Conservation (phyloP, 2,888 invertebrate species). For the Hirtodrosophila histrioides region DNA sequence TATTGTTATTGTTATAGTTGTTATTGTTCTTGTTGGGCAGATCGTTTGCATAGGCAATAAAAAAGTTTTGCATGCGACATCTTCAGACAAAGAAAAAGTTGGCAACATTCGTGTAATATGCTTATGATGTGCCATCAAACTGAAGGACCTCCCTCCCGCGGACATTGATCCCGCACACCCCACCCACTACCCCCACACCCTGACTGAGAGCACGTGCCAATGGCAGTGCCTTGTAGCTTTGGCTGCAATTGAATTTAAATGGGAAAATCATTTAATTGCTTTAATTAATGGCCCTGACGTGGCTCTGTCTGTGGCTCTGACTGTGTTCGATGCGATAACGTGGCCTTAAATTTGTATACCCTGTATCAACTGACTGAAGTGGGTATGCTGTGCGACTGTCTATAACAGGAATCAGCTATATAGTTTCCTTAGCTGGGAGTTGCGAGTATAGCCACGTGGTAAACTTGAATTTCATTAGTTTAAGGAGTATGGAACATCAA, state of each 20-base stretch:
- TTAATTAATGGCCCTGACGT: constrained; percentile 67
- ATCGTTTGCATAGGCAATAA: constrained; percentile 69
- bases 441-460: too few relatives aligned
- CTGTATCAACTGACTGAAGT: background rate
- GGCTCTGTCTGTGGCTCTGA: constrained; percentile 9
- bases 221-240: constrained; percentile 10
- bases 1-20: background rate
- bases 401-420: too few relatives aligned
- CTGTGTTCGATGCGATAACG: constrained; percentile 11
- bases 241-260: constrained; percentile 71
- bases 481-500: too few relatives aligned
- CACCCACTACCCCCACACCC: background rate
- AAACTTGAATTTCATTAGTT: too few relatives aligned
- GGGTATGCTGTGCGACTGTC: too few relatives aligned
- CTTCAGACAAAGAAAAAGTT: constrained; percentile 49
- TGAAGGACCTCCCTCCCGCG: background rate
- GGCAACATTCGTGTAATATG: constrained; percentile 30
- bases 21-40: constrained; percentile 21
- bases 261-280: constrained; percentile 66
- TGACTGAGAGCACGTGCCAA: constrained; percentile 33
- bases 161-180: background rate
- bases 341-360: background rate
- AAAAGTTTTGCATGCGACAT: constrained; percentile 48
- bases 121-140: constrained; percentile 53
- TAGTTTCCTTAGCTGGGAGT: too few relatives aligned